Conservation (phyloP, 2,113 vertebrate genomes). For the Dascyllus trimaculatus region DNA sequence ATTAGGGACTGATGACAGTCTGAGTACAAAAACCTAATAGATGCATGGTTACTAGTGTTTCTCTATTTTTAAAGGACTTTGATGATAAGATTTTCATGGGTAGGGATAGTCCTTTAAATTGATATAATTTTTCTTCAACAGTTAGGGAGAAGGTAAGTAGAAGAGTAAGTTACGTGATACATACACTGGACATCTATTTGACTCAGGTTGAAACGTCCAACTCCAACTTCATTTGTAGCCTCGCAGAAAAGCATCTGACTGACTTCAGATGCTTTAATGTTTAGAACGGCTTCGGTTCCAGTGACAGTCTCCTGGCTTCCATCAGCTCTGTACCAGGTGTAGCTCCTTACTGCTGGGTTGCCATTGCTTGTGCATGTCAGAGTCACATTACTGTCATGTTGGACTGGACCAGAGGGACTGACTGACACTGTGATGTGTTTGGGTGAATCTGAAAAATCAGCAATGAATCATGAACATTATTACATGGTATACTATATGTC, state of each 20-base stretch:
- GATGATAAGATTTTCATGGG: too few species aligned
- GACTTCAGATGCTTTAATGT: not conserved
- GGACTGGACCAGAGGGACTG: conserved; percentile 20
- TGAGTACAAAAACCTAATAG: too few species aligned
- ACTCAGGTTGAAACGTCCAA: too few species aligned
- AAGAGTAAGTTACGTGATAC: too few species aligned
- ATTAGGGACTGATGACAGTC: too few species aligned
- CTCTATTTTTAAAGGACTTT: too few species aligned
- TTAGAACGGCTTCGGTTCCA: not conserved
- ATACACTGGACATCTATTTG: too few species aligned
- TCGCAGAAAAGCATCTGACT: not conserved
- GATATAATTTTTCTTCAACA: too few species aligned
- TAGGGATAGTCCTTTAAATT: too few species aligned
- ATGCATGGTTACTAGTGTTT: too few species aligned
- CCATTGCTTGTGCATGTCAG: conserved; percentile 9
- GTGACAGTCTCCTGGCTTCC: conserved; percentile 1
- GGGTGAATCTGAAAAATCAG: conserved; percentile 1
- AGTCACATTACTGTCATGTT: not conserved
- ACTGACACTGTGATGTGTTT: not conserved
- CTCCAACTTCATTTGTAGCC: not conserved
- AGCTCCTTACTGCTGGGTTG: conserved; percentile 27
- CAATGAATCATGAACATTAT: not conserved
- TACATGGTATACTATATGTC: not conserved
- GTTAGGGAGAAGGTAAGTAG: too few species aligned
- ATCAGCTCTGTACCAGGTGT: conserved; percentile 37